A percentile compares a stretch with the other conserved stretches of the same genome.
These are phyloP conservation scores for Diplosoma virens DNA, from an alignment of 23 tunicate species.

Conservation along the genomic window DNA sequence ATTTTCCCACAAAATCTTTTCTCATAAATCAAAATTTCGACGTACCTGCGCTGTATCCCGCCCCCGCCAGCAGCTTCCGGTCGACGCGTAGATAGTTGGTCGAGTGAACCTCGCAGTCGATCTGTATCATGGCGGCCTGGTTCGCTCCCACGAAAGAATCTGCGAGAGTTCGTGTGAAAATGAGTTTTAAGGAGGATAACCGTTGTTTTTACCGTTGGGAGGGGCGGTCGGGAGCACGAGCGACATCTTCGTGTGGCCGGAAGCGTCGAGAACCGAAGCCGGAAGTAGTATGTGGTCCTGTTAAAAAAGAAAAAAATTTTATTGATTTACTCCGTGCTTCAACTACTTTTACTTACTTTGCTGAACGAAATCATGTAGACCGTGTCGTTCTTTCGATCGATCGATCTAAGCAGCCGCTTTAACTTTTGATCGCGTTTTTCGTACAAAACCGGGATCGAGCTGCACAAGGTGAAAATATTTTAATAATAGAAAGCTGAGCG, in stretches of 20 bases:
- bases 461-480: too few relatives aligned
- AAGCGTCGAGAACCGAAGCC: slow-evolving; percentile 37
- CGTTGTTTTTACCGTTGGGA: slow-evolving; percentile 32
- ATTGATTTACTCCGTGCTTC: neutral
- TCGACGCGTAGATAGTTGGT: slow-evolving; percentile 25
- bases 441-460: slow-evolving; percentile 36
- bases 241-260: slow-evolving; percentile 52
- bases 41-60: too few relatives aligned
- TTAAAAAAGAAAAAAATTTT: neutral
- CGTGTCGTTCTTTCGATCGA: slow-evolving; percentile 59
- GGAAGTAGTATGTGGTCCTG: slow-evolving; percentile 75
- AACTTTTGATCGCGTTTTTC: slow-evolving; percentile 32
- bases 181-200: neutral
- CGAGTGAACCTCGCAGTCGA: slow-evolving; percentile 59
- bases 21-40: too few relatives aligned
- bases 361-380: slow-evolving; percentile 58
- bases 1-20: too few relatives aligned
- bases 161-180: neutral
- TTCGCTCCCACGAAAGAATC: slow-evolving; percentile 28
- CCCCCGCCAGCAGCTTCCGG: slow-evolving; percentile 26
- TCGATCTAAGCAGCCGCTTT: slow-evolving; percentile 33
- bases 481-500: too few relatives aligned
- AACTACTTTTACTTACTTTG: slow-evolving; percentile 40
- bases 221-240: slow-evolving; percentile 59
- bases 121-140: slow-evolving; percentile 64